Percentiles rank a stretch among this genome's conserved stretches.
phyloP scores from a whole-genome alignment of 2,113 vertebrate species.

The Coturnix japonica region DNA sequence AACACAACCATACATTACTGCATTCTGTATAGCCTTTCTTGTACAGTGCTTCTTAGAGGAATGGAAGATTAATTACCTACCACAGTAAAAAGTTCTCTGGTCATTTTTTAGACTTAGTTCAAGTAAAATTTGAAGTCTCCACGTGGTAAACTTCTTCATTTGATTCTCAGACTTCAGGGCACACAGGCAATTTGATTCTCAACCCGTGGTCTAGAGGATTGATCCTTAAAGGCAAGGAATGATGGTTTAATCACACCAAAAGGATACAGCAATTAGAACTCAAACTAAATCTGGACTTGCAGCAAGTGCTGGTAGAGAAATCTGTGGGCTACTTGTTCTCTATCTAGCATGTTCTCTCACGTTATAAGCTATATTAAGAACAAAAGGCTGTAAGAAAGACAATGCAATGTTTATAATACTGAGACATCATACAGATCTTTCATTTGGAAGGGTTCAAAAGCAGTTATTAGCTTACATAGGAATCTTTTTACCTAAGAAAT shows the following conservation, averaged over 20 bases:
- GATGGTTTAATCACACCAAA: constrained; percentile 73
- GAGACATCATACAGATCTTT: not conserved
- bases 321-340: not conserved
- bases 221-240: constrained; percentile 70
- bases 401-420: not conserved
- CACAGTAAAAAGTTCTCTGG: constrained; percentile 51
- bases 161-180: constrained; percentile 70
- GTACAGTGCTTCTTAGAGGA: not conserved
- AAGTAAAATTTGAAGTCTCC: constrained; percentile 43
- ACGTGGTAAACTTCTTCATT: constrained; percentile 61
- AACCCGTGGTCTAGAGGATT: constrained; percentile 36
- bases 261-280: constrained; percentile 66
- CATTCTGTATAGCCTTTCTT: not conserved
- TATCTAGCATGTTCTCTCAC: not conserved
- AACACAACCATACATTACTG: not conserved
- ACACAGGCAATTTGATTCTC: constrained; percentile 66
- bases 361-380: not conserved
- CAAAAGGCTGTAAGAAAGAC: not conserved
- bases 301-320: constrained; percentile 9
- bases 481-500: not conserved
- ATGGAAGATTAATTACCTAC: constrained; percentile 37
- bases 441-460: not conserved
- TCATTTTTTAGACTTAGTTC: constrained; percentile 55
- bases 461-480: not conserved
- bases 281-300: constrained; percentile 55